phyloP scores from a whole-genome alignment of 2,113 vertebrate species.

The Channa maculata region DNA sequence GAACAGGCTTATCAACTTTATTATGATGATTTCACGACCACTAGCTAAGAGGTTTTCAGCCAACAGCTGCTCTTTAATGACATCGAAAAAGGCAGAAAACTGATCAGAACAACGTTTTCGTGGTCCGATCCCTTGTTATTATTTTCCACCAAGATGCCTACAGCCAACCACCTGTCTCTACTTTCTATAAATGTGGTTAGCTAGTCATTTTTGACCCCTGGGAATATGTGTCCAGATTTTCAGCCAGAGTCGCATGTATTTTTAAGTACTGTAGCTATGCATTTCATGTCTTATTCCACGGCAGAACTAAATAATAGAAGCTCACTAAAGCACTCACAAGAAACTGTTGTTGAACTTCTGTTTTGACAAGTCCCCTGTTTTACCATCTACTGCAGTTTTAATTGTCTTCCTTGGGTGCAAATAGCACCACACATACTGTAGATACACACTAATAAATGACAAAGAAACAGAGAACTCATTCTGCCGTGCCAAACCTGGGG shows the following conservation, averaged over 20 bases:
- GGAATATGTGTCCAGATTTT: slow-evolving; percentile 31
- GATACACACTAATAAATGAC: slow-evolving; percentile 51
- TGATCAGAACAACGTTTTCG: slow-evolving; percentile 52
- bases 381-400: slow-evolving; percentile 31
- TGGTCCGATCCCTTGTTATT: slow-evolving; percentile 27
- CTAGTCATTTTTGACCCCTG: slow-evolving; percentile 25
- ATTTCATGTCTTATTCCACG: slow-evolving; percentile 6
- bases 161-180: slow-evolving; percentile 58
- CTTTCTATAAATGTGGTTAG: slow-evolving; percentile 33
- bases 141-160: slow-evolving; percentile 28
- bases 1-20: slow-evolving; percentile 69
- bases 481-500: slow-evolving; percentile 51
- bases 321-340: neutral
- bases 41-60: slow-evolving; percentile 47
- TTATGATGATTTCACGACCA: slow-evolving; percentile 64
- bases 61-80: slow-evolving; percentile 63
- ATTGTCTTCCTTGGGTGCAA: slow-evolving; percentile 48
- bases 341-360: neutral
- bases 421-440: slow-evolving; percentile 39
- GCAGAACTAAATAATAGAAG: neutral
- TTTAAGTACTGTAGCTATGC: slow-evolving; percentile 4
- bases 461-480: slow-evolving; percentile 57
- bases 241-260: slow-evolving; percentile 36
- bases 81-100: slow-evolving; percentile 6
- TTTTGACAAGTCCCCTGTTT: slow-evolving; percentile 27